phyloP scores from a whole-genome alignment of 1,140 invertebrate genomes.

The Scaptomyza pallida region DNA sequence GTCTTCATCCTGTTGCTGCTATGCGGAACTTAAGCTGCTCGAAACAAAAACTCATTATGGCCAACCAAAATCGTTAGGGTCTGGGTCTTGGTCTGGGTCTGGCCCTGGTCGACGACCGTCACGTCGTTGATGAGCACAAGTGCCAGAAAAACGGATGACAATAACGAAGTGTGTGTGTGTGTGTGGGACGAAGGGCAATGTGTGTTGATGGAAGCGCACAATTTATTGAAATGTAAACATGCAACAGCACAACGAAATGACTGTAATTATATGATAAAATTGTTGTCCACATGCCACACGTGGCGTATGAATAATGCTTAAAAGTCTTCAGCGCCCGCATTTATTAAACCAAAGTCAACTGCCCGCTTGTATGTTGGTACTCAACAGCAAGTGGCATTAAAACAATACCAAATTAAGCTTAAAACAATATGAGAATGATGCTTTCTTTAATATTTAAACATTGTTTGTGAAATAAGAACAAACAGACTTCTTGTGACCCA shows the following conservation, averaged over 20 bases:
- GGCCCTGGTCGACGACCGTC: constrained; percentile 2
- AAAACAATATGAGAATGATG: too few relatives aligned
- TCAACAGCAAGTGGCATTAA: constrained; percentile 8
- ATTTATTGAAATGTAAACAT: constrained; percentile 82
- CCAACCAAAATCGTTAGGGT: constrained; percentile 72
- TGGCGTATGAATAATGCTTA: constrained; percentile 53
- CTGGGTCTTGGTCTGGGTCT: constrained; percentile 12
- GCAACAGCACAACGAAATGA: constrained; percentile 56
- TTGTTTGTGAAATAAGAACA: too few relatives aligned
- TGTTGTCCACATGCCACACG: constrained; percentile 34
- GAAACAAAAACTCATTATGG: constrained; percentile 81
- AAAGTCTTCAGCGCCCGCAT: constrained; percentile 5
- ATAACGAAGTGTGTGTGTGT: constrained; percentile 11
- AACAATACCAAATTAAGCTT: too few relatives aligned
- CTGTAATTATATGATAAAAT: constrained; percentile 75
- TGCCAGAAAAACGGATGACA: constrained; percentile 22
- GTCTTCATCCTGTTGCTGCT: constrained; percentile 32
- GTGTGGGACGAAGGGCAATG: constrained; percentile 1
- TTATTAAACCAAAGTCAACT: constrained; percentile 50
- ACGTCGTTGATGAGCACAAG: constrained; percentile 60
- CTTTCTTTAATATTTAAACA: too few relatives aligned
- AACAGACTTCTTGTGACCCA: too few relatives aligned
- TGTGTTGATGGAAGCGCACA: constrained; percentile 55
- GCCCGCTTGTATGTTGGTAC: constrained; percentile 17
- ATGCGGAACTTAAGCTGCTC: constrained; percentile 73